Conservation (phyloP, 2,797 vertebrate species). For the Microchirus variegatus region DNA sequence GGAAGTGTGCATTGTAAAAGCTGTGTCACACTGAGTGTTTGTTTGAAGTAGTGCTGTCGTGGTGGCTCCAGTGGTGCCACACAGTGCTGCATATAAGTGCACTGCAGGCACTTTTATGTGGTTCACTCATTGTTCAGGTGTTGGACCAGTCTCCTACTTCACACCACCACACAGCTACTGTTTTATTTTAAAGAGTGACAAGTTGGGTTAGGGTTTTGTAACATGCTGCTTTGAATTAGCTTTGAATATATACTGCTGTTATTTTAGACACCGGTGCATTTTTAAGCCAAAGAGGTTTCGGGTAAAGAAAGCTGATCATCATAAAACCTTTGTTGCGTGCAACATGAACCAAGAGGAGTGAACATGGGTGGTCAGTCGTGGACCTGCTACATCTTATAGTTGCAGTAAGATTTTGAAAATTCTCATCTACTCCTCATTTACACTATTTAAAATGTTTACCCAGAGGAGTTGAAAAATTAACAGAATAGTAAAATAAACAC, state of each 20-base stretch:
- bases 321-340: too few relatives aligned
- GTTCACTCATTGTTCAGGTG: constrained; percentile 64
- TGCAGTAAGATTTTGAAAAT: too few relatives aligned
- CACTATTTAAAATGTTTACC: too few relatives aligned
- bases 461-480: too few relatives aligned
- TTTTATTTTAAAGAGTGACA: constrained; percentile 19
- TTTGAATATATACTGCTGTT: neutral
- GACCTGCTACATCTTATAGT: too few relatives aligned
- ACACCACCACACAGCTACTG: constrained; percentile 43
- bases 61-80: constrained; percentile 60
- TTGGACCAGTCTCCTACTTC: constrained; percentile 47
- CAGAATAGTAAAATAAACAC: too few relatives aligned
- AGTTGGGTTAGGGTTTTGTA: constrained; percentile 13
- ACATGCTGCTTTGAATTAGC: constrained; percentile 16
- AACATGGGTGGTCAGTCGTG: too few relatives aligned
- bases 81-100: constrained; percentile 47
- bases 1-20: constrained; percentile 75
- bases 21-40: constrained; percentile 53
- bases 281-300: too few relatives aligned
- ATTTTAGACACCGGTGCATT: neutral
- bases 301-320: too few relatives aligned
- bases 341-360: too few relatives aligned
- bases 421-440: too few relatives aligned
- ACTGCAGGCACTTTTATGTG: constrained; percentile 62
- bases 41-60: constrained; percentile 71